Conservation (phyloP, 2,113 vertebrate genomes). For the Raphicerus campestris region DNA sequence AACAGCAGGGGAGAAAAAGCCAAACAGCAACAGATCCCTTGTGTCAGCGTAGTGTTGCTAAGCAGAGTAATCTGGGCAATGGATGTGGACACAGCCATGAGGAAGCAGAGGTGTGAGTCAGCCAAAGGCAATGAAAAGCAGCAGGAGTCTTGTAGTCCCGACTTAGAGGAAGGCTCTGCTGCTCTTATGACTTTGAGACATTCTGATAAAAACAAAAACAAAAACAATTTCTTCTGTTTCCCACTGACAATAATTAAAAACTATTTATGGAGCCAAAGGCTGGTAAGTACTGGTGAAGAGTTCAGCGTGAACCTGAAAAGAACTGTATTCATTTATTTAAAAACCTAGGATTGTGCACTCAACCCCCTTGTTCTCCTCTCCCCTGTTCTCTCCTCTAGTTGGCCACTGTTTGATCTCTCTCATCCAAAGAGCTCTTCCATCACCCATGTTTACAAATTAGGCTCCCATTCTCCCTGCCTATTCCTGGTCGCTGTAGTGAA, state of each 20-base stretch:
- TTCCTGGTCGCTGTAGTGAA: neutral
- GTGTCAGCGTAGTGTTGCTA: conserved; percentile 46
- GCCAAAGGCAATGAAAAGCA: neutral
- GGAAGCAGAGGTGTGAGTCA: neutral
- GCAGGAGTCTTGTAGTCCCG: neutral
- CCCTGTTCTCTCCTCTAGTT: neutral
- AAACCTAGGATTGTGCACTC: neutral
- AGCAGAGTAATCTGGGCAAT: conserved; percentile 52
- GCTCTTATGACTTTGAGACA: neutral
- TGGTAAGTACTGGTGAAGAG: neutral
- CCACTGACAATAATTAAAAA: conserved; percentile 21
- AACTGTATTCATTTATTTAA: neutral
- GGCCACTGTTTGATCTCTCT: neutral
- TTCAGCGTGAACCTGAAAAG: neutral
- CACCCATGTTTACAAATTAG: neutral
- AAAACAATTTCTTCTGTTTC: neutral
- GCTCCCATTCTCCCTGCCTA: neutral
- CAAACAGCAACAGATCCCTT: conserved; percentile 61
- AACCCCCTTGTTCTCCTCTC: neutral
- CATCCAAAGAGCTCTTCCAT: neutral
- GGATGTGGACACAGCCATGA: neutral
- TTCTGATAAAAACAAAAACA: neutral
- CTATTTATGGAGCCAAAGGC: neutral
- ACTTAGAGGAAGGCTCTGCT: neutral
- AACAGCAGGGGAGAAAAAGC: neutral